These are phyloP conservation scores for Hetaerina americana DNA, from an alignment of 1,140 invertebrate species.

Conservation along the genomic window DNA sequence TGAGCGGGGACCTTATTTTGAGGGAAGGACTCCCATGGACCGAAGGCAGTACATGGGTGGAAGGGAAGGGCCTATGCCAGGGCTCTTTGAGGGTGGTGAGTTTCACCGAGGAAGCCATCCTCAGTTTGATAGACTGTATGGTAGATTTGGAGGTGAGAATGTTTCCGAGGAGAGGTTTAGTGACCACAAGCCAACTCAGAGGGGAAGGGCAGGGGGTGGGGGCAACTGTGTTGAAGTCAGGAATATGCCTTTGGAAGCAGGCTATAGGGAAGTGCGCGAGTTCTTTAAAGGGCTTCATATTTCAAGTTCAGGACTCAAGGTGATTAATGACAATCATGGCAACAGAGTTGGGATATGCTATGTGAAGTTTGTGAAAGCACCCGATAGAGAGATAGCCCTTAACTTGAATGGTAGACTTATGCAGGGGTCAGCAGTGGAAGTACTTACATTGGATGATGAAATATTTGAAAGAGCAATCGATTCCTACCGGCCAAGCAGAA, in stretches of 20 bases:
- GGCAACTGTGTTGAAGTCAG: constrained; percentile 53
- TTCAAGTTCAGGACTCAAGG: constrained; percentile 68
- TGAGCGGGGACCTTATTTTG: neutral
- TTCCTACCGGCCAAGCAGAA: constrained; percentile 35
- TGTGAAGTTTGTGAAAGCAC: constrained; percentile 46
- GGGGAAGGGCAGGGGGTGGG: neutral
- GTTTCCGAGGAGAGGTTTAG: neutral
- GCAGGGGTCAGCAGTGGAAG: constrained; percentile 44
- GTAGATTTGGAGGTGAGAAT: constrained; percentile 3
- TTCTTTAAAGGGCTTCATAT: constrained; percentile 69
- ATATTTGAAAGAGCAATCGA: constrained; percentile 51
- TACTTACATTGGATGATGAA: constrained; percentile 44
- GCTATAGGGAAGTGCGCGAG: constrained; percentile 63
- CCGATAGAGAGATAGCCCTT: constrained; percentile 54
- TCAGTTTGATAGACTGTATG: neutral
- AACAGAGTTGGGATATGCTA: constrained; percentile 64
- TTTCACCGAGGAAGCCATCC: neutral
- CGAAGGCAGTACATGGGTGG: neutral
- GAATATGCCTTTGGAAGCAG: constrained; percentile 48
- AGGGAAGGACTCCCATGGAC: neutral
- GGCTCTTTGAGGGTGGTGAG: neutral
- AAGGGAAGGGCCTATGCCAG: constrained; percentile 2
- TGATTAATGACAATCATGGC: constrained; percentile 67
- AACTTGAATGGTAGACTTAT: constrained; percentile 38
- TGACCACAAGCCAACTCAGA: neutral